Evolutionary conservation across 2,888 invertebrate genomes (phyloP), one percentile per base, ranked within the genome.

Genomic region (Dione juno): DNA sequence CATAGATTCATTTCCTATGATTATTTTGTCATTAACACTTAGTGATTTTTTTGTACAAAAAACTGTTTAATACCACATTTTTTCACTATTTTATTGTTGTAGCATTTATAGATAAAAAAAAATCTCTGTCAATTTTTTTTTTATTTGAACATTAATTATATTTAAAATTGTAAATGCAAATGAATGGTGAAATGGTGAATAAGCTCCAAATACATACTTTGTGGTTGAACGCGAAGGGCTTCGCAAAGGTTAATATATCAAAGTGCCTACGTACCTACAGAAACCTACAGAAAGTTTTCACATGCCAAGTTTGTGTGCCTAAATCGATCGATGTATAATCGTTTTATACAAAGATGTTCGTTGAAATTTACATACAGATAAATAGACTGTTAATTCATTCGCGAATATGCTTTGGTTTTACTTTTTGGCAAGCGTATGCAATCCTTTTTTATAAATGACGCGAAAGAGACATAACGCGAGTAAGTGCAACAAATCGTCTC

Each of bases 401-500:
- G 50, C 35, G 57, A 84, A 84, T 21, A 37, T 1, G 16, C 21
- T 28, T 40, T 40, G 14, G 14, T 50, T 80, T 81, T 37, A 14
- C 13, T 65, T 80, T 80, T 78, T 79, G 78, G 79, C 77, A 76
- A 72, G 78, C 80, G 79, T 77, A 40, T 50, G 41, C 41, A 21
- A 16, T 72, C 81, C 81, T 78, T 83, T 82, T 80, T 83, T 80
- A 76, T 66, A 69, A 66, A 74, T 79, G 71, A 19, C 28, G 45
- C 11, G 74, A 77, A 77, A 73, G 69, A 76, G 73, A 76, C 75
- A 81, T 81, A 77, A 73, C 77, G 77, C 75, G 86, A 90, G 89
- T 85, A 91, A 90, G 84, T 85, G 88, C 90, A 92, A 91, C 88
- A 90, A 90, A 89, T 86, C 86, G 84, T 79, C 78, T 77, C 78